These are phyloP conservation scores for Thecophora atra DNA, from an alignment of 2,888 invertebrate genomes.

Conservation along the genomic window DNA sequence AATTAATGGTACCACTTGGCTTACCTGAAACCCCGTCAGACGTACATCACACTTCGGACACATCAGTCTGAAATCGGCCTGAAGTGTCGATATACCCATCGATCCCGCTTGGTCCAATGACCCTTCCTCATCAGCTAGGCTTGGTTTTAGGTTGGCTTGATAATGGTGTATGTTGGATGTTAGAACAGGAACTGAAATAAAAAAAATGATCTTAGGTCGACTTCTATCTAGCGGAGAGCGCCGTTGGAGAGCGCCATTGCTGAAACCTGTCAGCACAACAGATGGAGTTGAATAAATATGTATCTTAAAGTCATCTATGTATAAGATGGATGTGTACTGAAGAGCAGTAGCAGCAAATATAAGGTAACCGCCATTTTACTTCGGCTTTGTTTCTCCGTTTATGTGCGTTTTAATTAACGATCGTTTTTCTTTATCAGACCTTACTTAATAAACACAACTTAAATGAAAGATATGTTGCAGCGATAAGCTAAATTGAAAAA, in stretches of 20 bases:
- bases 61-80: conserved; percentile 64
- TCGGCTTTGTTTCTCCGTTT: conserved; percentile 20
- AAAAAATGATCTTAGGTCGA: background rate
- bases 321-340: too few species aligned
- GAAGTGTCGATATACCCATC: conserved; percentile 47
- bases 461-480: conserved; percentile 53
- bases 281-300: background rate
- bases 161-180: conserved; percentile 61
- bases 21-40: conserved; percentile 64
- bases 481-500: conserved; percentile 47
- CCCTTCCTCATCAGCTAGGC: conserved; percentile 55
- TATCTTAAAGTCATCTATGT: too few species aligned
- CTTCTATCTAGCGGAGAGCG: too few species aligned
- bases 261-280: background rate
- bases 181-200: conserved; percentile 64
- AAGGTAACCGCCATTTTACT: conserved; percentile 35
- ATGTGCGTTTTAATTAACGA: conserved; percentile 36
- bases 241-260: background rate
- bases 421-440: conserved; percentile 35
- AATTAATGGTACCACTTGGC: conserved; percentile 22
- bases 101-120: conserved; percentile 49
- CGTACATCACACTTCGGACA: conserved; percentile 67
- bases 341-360: too few species aligned
- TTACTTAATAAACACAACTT: conserved; percentile 57
- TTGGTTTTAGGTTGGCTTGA: conserved; percentile 42